Evolutionary conservation across 2,113 vertebrate genomes (phyloP).

Genomic region (Vicugna pacos): DNA sequence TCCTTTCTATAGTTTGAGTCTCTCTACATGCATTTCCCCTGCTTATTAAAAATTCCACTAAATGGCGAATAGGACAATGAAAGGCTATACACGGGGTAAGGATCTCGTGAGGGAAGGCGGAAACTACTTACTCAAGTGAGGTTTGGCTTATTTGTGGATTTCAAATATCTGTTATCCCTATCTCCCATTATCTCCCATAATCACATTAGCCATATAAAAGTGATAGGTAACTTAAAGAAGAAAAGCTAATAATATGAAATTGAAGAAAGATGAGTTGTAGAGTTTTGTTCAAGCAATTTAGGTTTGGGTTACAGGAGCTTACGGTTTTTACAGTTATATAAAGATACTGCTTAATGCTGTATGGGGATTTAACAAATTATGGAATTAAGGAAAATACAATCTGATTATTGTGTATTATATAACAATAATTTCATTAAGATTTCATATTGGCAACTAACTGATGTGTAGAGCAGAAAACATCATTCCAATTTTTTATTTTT

Average conservation of each 20-base stretch:
- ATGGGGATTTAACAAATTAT: not conserved
- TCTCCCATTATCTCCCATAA: not conserved
- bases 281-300: not conserved
- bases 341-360: not conserved
- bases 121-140: slow-evolving; percentile 6
- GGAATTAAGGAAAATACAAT: not conserved
- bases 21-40: not conserved
- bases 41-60: not conserved
- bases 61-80: not conserved
- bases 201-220: not conserved
- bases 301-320: not conserved
- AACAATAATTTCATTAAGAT: slow-evolving; percentile 36
- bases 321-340: not conserved
- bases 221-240: not conserved
- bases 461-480: not conserved
- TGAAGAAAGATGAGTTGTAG: not conserved
- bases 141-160: slow-evolving; percentile 11
- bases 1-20: not conserved
- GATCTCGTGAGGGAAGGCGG: not conserved
- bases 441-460: slow-evolving; percentile 27
- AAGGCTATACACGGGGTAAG: not conserved
- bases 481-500: not conserved
- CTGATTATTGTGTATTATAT: not conserved
- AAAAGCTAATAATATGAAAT: not conserved
- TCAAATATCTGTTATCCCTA: not conserved